phyloP scores from a whole-genome alignment of 2,888 invertebrate species.

The Amphipyra berbera region DNA sequence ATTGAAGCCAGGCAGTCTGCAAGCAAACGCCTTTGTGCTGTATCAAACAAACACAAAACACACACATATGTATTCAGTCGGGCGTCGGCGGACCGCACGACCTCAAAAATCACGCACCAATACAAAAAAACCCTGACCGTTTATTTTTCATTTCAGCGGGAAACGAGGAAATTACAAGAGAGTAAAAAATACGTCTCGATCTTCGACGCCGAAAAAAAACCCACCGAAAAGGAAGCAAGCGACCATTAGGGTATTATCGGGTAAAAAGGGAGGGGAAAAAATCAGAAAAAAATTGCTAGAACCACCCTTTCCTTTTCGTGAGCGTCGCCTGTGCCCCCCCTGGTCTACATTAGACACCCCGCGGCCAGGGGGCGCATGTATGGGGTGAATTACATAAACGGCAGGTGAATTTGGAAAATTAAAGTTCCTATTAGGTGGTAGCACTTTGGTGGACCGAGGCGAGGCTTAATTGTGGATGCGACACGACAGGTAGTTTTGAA shows the following conservation, averaged over 20 bases:
- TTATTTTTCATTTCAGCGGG: constrained; percentile 83
- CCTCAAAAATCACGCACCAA: constrained; percentile 72
- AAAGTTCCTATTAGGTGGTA: constrained; percentile 72
- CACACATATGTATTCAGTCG: constrained; percentile 1
- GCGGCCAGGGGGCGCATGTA: constrained; percentile 78
- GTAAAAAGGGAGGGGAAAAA: constrained; percentile 83
- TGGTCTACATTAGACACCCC: constrained; percentile 81
- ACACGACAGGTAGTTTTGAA: constrained; percentile 55
- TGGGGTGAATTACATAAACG: constrained; percentile 85
- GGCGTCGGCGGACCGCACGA: constrained; percentile 10
- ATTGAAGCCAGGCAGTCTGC: background rate
- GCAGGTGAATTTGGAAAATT: constrained; percentile 89
- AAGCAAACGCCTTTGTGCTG: background rate
- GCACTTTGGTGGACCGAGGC: constrained; percentile 54
- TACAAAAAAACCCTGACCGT: constrained; percentile 68
- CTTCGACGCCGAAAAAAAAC: constrained; percentile 82
- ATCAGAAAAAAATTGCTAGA: constrained; percentile 87
- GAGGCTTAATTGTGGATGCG: constrained; percentile 58
- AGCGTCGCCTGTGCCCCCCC: constrained; percentile 80
- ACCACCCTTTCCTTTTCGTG: constrained; percentile 89
- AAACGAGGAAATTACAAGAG: constrained; percentile 85
- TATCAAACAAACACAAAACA: constrained; percentile 4
- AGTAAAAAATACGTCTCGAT: constrained; percentile 88
- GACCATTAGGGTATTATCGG: constrained; percentile 90
- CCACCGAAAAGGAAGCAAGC: constrained; percentile 88